Conservation (phyloP, 1,140 invertebrate species). For the Melitaea cinxia region DNA sequence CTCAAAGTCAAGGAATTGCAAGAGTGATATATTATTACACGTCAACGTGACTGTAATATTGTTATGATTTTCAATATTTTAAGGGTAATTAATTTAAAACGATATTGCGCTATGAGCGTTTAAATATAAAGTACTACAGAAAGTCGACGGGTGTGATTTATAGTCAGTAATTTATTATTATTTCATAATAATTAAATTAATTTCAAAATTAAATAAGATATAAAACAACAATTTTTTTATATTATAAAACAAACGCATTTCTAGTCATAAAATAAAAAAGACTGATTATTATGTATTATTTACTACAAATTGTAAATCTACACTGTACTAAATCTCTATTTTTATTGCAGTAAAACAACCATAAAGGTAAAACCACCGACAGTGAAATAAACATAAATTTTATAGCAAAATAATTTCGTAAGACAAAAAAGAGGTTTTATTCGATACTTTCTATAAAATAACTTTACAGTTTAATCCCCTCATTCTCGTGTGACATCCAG, state of each 20-base stretch:
- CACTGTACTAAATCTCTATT: no score
- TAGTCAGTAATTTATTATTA: neutral
- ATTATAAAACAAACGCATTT: no score
- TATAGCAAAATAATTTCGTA: neutral
- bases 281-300: no score
- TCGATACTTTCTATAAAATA: conserved; percentile 22
- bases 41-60: conserved; percentile 4
- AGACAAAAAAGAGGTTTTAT: neutral
- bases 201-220: no score
- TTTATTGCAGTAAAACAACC: no score
- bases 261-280: no score
- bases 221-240: neutral
- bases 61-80: conserved; percentile 9
- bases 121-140: neutral
- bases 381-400: neutral
- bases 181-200: neutral
- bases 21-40: conserved; percentile 1
- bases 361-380: no score
- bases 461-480: conserved; percentile 22
- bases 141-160: neutral
- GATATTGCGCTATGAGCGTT: neutral
- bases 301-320: no score
- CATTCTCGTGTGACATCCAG: conserved; percentile 57
- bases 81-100: conserved; percentile 6
- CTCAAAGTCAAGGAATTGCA: conserved; percentile 9